These are phyloP conservation scores for Hexactinellida sp. DNA, from an alignment of 37 sponge, comb jelly and placozoan genomes.

Conservation along the genomic window DNA sequence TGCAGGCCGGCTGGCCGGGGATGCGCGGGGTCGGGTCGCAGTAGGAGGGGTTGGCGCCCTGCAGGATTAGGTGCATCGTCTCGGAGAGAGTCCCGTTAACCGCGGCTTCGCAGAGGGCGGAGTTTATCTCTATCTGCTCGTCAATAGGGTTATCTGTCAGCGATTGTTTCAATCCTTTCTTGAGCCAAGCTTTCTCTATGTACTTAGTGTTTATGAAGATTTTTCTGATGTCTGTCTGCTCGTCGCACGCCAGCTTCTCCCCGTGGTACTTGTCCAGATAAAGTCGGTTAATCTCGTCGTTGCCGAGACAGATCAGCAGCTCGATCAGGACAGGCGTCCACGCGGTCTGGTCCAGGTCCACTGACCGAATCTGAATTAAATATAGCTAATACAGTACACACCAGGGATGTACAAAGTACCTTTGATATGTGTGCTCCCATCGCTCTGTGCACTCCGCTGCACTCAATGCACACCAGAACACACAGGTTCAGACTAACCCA, in stretches of 20 bases:
- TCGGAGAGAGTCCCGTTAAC: neutral
- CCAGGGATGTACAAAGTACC: slow-evolving; percentile 5
- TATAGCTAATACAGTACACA: neutral
- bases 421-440: slow-evolving; percentile 75
- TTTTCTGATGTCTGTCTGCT: slow-evolving; percentile 45
- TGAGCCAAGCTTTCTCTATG: slow-evolving; percentile 47
- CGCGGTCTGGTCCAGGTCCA: slow-evolving; percentile 56
- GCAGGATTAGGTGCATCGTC: neutral
- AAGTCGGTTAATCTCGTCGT: neutral
- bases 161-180: neutral
- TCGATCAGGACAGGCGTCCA: slow-evolving; percentile 59
- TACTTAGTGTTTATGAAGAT: slow-evolving; percentile 70
- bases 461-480: slow-evolving; percentile 75
- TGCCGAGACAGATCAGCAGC: slow-evolving; percentile 19
- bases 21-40: neutral
- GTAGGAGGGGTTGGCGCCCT: neutral
- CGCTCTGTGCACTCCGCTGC: slow-evolving; percentile 60
- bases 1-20: neutral
- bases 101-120: neutral
- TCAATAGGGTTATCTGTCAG: neutral
- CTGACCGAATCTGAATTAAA: slow-evolving; percentile 37
- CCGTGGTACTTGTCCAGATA: neutral
- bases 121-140: neutral
- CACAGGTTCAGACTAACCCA: slow-evolving; percentile 76
- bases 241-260: neutral